Base-by-base conservation (phyloP, 1,140 invertebrate species). In the Penaeus japonicus region DNA sequence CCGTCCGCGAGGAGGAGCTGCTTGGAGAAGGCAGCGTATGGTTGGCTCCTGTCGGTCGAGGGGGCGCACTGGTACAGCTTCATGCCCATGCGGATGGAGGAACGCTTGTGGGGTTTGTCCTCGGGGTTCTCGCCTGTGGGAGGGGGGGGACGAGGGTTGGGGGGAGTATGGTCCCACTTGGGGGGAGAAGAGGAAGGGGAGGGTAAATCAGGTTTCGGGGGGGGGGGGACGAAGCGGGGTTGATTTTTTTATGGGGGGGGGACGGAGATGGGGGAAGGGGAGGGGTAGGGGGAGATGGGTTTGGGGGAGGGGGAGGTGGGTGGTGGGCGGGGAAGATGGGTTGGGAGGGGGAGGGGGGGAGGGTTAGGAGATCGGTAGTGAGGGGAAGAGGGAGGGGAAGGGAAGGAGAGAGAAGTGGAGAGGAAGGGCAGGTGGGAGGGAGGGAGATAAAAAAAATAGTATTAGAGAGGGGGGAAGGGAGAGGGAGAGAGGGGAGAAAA, bases 21-120 rank as follows among this genome's bases (percentile, higher is more conserved):
- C 93, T 99, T 99, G 65, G 97, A 95, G 0, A 98, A 97, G 89
- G 99, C 96, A 0, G 98, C 98, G 93, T 96, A 98, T 0, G 99
- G 99, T 93, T 99, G 98, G 32, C 96, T 95, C 98, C 93, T 99
- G 98, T 54, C 96, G 95, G 97, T 96, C 59, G 95, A 95, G 0
- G 98, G 98, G 17, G 98, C 97, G 93, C 96, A 99, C 92, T 99
- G 98, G 87, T 96, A 94, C 55, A 97, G 95, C 35, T 96, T 93
- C 85, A 97, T 96, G 4, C 96, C 96, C 95, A 97, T 96, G n/a
- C 95, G 94, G n/a, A 97, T 96, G 32, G 95, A 95, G 84, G 95
- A 95, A 80, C 96, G 94, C 86, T 95, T 94, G 10, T 96, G 95
- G 1, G 96, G 93, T 92, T 96, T 96, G 91, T 97, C 96, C 88